Conservation (phyloP, 2,797 vertebrate genomes). For the Siniperca scherzeri region DNA sequence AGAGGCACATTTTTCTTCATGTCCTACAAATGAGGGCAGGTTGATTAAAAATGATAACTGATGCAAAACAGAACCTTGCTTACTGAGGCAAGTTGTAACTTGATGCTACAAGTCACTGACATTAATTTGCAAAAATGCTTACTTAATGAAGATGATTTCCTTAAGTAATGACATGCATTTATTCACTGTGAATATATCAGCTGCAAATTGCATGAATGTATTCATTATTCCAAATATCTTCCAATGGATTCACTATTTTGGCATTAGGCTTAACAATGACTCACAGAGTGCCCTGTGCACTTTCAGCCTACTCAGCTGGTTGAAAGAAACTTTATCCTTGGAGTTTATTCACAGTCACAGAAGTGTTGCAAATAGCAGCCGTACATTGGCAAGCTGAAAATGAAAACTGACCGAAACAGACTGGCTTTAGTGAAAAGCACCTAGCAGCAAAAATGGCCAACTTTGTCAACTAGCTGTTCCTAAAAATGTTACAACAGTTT, state of each 20-base stretch:
- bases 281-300: constrained; percentile 25
- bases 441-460: background rate
- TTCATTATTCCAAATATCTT: constrained; percentile 72
- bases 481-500: background rate
- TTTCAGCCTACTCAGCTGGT: constrained; percentile 60
- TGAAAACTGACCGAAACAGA: constrained; percentile 1
- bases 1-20: constrained; percentile 5
- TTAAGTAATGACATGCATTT: constrained; percentile 76
- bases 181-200: constrained; percentile 73
- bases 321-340: constrained; percentile 51
- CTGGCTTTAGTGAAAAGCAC: background rate
- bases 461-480: background rate
- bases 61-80: constrained; percentile 73
- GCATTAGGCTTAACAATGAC: constrained; percentile 52
- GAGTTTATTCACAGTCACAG: constrained; percentile 36
- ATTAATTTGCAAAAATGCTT: constrained; percentile 79
- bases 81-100: constrained; percentile 58
- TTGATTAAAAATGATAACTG: constrained; percentile 67
- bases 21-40: constrained; percentile 49
- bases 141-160: constrained; percentile 74
- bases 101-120: constrained; percentile 68
- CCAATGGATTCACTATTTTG: constrained; percentile 41
- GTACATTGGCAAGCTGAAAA: constrained; percentile 22
- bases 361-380: constrained; percentile 55
- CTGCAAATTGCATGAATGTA: constrained; percentile 67